Conservation (phyloP, 2,888 invertebrate genomes). For the Augochlorella aurata region DNA sequence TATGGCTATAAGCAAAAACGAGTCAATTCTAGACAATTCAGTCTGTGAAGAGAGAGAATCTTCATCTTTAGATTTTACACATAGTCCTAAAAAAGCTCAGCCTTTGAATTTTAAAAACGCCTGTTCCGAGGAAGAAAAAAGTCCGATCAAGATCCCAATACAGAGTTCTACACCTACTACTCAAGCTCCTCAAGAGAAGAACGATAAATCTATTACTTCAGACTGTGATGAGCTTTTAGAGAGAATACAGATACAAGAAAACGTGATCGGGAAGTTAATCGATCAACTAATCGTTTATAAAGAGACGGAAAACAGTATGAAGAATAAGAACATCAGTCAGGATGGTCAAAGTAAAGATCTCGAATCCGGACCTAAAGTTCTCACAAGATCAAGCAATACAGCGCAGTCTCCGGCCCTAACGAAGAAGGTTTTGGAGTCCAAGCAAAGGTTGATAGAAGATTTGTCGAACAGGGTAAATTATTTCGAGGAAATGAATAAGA, state of each 20-base stretch:
- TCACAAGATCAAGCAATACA: slow-evolving; percentile 43
- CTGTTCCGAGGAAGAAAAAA: slow-evolving; percentile 39
- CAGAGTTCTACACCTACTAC: slow-evolving; percentile 27
- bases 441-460: slow-evolving; percentile 68
- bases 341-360: slow-evolving; percentile 64
- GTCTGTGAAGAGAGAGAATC: slow-evolving; percentile 13
- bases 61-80: slow-evolving; percentile 4
- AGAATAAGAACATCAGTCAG: slow-evolving; percentile 55
- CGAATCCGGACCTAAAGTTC: slow-evolving; percentile 55
- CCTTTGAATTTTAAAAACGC: slow-evolving; percentile 13
- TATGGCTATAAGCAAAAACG: slow-evolving; percentile 13
- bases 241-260: slow-evolving; percentile 72
- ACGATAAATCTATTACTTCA: neutral
- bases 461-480: slow-evolving; percentile 70
- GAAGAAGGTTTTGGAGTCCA: slow-evolving; percentile 49
- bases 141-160: neutral
- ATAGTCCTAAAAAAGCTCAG: slow-evolving; percentile 15
- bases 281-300: slow-evolving; percentile 72
- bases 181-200: slow-evolving; percentile 8
- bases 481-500: slow-evolving; percentile 74
- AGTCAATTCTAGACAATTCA: slow-evolving; percentile 8
- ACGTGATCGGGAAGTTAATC: slow-evolving; percentile 72
- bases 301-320: slow-evolving; percentile 66
- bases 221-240: slow-evolving; percentile 58
- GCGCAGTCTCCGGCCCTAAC: neutral